Base-by-base conservation (phyloP, 1,140 invertebrate genomes). In the Trichoplusia ni region DNA sequence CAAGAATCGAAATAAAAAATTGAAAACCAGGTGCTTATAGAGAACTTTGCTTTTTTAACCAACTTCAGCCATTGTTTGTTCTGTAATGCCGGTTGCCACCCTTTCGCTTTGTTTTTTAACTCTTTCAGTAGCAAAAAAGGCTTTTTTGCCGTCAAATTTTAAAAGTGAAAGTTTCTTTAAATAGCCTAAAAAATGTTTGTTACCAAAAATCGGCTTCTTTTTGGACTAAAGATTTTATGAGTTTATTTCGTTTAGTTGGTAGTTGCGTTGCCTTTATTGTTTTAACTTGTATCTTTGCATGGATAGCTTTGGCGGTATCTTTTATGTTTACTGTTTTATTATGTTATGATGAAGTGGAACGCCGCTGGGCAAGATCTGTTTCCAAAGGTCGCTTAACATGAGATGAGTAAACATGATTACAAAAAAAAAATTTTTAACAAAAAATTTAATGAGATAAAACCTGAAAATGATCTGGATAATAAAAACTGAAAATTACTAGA, bases 131-230 rank as follows among this genome's bases (percentile, higher is more conserved):
- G 75, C 71, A 25, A 70, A 77, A 75, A 54, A 59, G 31, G 67
- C 65, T 71, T 75, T 68, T 64, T 71, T 61, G 44, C 68, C 33
- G 53, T 68, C 64, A 78, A 87, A 84, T 70, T 74, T 67, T 44
- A 77, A 82, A 84, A 89, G 84, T 73, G 86, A 89, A 86, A 89
- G 86, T 81, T 72, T 73, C 74, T 65, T 62, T 14, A 63, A 64
- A 65, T 69, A 59, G 49, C 49, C 29, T 23, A 35, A 11, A 27
- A 67, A 69, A 46, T 4, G 16, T 31, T 54, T 51, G 21, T 51
- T 46, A 29, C 7, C 31, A 64, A 71, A 64, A 63, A 64, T 31
- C 58, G 64, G 67, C 69, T 65, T 64, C 69, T 64, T 60, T 58
- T 29, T 31, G 35, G 5, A 62, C 67, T 69, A 49, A 51, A n/a